Base-by-base conservation (phyloP, 2,888 invertebrate genomes). In the Hypomecis punctinalis region DNA sequence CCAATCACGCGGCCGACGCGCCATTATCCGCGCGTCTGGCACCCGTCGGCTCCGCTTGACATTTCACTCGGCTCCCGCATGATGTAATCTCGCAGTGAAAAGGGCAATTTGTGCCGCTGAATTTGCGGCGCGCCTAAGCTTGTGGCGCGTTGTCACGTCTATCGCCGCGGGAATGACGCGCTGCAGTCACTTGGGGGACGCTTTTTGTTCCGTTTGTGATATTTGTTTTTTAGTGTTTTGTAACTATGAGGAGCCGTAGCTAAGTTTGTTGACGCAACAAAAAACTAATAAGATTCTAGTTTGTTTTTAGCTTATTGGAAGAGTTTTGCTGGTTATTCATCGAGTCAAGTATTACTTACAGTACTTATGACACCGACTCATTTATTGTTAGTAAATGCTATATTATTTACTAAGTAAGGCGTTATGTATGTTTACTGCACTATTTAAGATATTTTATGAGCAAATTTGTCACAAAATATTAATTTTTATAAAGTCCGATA, bases 21-120 rank as follows among this genome's bases (percentile, higher is more conserved):
- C 92, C 90, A 92, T 92, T 93, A 93, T 92, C 92, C 92, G 89
- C 92, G 89, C 92, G 92, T 89, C 93, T 92, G 91, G 90, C 93
- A 90, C 86, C 91, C 91, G 91, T 91, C 92, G 92, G 92, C 90
- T 89, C 88, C 90, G 93, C 91, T 93, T 93, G 93, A 93, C 93
- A 92, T 93, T 93, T 93, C 93, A 92, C 93, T 93, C 91, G 85
- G 84, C 89, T 92, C 92, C 93, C 92, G 91, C 93, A 92, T 91
- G 92, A 93, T 93, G 92, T 92, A 93, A 93, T 93, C 93, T 93
- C 92, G 86, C 91, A 89, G 92, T 91, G 93, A 93, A 93, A 92
- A 91, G 93, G 93, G 91, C 93, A 92, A 93, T 93, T 93, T 92
- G 92, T 91, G 90, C 89, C 87, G 91, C 86, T 91, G 91, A 92